Evolutionary conservation across 2,888 invertebrate genomes (phyloP).

Genomic region (Trissoscelio sp.): DNA sequence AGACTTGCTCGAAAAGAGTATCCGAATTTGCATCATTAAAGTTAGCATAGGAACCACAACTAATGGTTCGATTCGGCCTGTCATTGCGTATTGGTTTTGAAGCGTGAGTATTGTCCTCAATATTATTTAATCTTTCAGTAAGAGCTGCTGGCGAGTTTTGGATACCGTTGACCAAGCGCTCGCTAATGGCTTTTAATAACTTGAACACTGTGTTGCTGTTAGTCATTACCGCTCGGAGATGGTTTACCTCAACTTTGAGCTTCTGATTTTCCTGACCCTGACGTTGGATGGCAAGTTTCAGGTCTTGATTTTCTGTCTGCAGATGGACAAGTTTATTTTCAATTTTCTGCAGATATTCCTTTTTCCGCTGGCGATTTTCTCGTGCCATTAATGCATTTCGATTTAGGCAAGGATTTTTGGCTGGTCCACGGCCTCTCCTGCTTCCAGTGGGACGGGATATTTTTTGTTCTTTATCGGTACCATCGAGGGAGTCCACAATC

Average conservation of each 20-base stretch:
- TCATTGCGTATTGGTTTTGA: too few species aligned
- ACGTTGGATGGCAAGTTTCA: constrained; percentile 84
- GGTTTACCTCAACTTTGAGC: constrained; percentile 85
- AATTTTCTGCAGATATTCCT: constrained; percentile 85
- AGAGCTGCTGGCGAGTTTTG: too few species aligned
- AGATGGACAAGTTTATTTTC: constrained; percentile 84
- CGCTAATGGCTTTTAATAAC: constrained; percentile 84
- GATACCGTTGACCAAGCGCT: too few species aligned
- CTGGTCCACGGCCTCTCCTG: constrained; percentile 74
- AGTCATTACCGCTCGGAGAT: constrained; percentile 85
- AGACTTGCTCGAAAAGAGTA: too few species aligned
- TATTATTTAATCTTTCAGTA: too few species aligned
- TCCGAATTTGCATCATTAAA: too few species aligned
- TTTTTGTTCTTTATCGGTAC: constrained; percentile 25
- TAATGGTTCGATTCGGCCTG: too few species aligned
- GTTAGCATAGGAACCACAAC: too few species aligned
- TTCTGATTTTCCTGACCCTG: constrained; percentile 84
- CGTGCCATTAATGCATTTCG: constrained; percentile 87
- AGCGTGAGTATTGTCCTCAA: too few species aligned
- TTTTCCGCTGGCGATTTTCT: constrained; percentile 87
- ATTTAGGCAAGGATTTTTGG: constrained; percentile 83
- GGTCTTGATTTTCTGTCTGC: constrained; percentile 83
- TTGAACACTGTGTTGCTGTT: constrained; percentile 85
- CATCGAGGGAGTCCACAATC: constrained; percentile 4
- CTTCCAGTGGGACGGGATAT: constrained; percentile 36